Conservation (phyloP, 2,113 vertebrate genomes). For the Urocitellus parryii region DNA sequence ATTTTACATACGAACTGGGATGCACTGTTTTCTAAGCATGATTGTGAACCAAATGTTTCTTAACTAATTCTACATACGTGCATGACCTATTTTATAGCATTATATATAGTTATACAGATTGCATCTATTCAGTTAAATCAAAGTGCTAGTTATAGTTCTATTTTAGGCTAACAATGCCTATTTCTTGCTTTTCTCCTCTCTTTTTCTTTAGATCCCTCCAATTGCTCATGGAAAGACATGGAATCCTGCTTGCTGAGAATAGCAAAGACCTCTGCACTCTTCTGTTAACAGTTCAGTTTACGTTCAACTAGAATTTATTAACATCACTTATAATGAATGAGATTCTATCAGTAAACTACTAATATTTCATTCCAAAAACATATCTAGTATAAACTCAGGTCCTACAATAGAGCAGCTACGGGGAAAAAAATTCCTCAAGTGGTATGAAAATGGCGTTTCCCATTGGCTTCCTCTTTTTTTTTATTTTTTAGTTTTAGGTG, state of each 20-base stretch:
- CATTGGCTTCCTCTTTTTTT: slow-evolving; percentile 22
- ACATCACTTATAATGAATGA: slow-evolving; percentile 19
- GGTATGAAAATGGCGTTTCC: slow-evolving; percentile 57
- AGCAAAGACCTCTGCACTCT: neutral
- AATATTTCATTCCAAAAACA: slow-evolving; percentile 46
- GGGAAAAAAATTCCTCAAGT: slow-evolving; percentile 47
- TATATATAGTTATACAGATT: slow-evolving; percentile 45
- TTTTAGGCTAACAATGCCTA: neutral
- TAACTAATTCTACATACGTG: slow-evolving; percentile 34
- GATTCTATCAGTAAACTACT: slow-evolving; percentile 27
- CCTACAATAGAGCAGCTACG: neutral
- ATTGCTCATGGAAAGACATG: slow-evolving; percentile 5
- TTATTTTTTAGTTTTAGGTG: too few relatives aligned
- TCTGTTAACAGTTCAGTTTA: slow-evolving; percentile 15
- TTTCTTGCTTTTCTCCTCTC: slow-evolving; percentile 27
- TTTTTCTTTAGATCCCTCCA: slow-evolving; percentile 24
- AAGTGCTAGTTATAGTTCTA: slow-evolving; percentile 58
- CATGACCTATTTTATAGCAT: slow-evolving; percentile 60
- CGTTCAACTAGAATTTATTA: neutral
- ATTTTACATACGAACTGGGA: slow-evolving; percentile 39
- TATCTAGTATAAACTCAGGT: slow-evolving; percentile 46
- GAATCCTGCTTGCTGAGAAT: neutral
- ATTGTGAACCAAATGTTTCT: neutral
- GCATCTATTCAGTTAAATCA: slow-evolving; percentile 33
- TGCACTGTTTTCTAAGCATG: slow-evolving; percentile 38